Conservation (phyloP, 2,888 invertebrate genomes). For the Blera fallax region DNA sequence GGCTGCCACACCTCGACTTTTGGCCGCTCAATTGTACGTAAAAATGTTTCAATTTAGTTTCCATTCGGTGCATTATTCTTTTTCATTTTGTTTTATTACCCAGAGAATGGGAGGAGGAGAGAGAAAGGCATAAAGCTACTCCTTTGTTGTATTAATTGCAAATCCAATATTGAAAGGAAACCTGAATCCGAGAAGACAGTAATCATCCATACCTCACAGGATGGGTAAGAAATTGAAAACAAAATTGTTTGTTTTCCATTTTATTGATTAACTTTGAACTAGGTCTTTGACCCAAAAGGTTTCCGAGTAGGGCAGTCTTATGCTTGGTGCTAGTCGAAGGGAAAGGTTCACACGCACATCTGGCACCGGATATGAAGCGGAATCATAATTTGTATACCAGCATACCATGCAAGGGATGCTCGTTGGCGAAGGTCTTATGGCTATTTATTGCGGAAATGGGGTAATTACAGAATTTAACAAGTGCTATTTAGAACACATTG, state of each 20-base stretch:
- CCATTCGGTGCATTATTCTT: slow-evolving; percentile 3
- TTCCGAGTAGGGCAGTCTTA: slow-evolving; percentile 17
- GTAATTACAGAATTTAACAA: slow-evolving; percentile 5
- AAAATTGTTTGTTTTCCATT: slow-evolving; percentile 57
- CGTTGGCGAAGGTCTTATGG: not conserved
- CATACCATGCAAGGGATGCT: slow-evolving; percentile 18
- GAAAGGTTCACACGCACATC: slow-evolving; percentile 57
- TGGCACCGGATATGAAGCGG: slow-evolving; percentile 46
- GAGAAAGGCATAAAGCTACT: slow-evolving; percentile 1
- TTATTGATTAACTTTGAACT: slow-evolving; percentile 66
- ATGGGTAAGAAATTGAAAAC: slow-evolving; percentile 23
- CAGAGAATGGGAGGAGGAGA: not conserved
- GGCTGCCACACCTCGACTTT: slow-evolving; percentile 48
- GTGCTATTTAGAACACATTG: not conserved
- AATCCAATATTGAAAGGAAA: slow-evolving; percentile 40
- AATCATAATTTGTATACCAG: slow-evolving; percentile 32
- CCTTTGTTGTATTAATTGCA: slow-evolving; percentile 51
- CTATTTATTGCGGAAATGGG: not conserved
- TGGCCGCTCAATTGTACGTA: slow-evolving; percentile 48
- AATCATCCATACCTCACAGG: slow-evolving; percentile 9
- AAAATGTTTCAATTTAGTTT: slow-evolving; percentile 35
- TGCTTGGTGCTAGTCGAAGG: not conserved
- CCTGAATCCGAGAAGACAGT: slow-evolving; percentile 24
- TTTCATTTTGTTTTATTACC: slow-evolving; percentile 17
- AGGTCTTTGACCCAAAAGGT: slow-evolving; percentile 62